phyloP scores from a whole-genome alignment of 37 sponge, comb jelly and placozoan species.

The Beroe ovata region DNA sequence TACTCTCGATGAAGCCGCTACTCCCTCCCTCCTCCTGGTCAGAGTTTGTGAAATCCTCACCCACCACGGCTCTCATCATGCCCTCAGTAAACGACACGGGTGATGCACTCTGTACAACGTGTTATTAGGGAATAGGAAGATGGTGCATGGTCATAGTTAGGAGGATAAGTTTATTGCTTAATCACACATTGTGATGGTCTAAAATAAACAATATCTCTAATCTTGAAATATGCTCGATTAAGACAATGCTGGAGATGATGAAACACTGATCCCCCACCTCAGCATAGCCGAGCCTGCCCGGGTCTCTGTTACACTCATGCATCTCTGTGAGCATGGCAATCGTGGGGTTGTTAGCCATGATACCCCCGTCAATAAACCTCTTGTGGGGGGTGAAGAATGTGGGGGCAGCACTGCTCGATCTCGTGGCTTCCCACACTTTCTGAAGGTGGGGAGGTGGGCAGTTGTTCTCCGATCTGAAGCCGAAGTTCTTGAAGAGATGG shows the following conservation, averaged over 20 bases:
- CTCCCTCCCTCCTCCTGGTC: not conserved
- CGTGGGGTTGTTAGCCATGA: conserved; percentile 80
- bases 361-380: conserved; percentile 74
- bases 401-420: conserved; percentile 74
- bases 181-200: too few species aligned
- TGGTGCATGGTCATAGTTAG: too few species aligned
- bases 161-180: too few species aligned
- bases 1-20: conserved; percentile 37
- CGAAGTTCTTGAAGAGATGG: conserved; percentile 75
- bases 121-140: not conserved
- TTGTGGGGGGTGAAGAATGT: conserved; percentile 71
- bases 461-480: conserved; percentile 68
- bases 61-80: conserved; percentile 46
- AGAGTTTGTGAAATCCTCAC: conserved; percentile 13
- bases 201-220: too few species aligned
- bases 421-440: conserved; percentile 74
- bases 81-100: conserved; percentile 45
- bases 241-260: too few species aligned
- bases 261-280: too few species aligned
- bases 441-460: conserved; percentile 67
- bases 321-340: conserved; percentile 73
- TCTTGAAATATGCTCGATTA: too few species aligned
- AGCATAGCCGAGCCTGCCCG: conserved; percentile 17
- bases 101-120: conserved; percentile 1
- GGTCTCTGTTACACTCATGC: conserved; percentile 49